Percentiles rank a stretch among this genome's conserved stretches.
phyloP scores from a whole-genome alignment of 2,797 vertebrate genomes.

The Falco novaeseelandiae region DNA sequence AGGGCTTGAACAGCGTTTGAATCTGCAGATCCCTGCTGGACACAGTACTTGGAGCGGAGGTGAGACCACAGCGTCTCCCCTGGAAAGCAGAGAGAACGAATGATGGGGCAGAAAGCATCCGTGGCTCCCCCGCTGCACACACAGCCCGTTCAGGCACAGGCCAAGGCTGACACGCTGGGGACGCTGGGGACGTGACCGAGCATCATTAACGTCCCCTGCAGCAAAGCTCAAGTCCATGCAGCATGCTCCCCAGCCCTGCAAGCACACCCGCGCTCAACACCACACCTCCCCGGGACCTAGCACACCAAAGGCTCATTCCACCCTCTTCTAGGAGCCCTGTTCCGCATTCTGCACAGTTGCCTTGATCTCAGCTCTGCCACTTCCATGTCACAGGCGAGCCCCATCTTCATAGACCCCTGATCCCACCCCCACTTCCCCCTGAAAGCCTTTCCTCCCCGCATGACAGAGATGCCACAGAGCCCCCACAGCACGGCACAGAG shows the following conservation, averaged over 20 bases:
- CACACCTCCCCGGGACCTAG: not conserved
- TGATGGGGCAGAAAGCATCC: not conserved
- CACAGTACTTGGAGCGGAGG: constrained; percentile 75
- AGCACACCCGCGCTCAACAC: not conserved
- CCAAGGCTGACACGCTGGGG: not conserved
- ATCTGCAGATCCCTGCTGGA: not conserved
- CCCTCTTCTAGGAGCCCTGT: not conserved
- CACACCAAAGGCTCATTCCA: not conserved
- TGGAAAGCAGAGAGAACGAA: constrained; percentile 49
- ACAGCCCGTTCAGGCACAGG: not conserved
- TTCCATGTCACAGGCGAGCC: not conserved
- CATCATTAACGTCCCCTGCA: not conserved
- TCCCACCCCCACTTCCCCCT: not conserved
- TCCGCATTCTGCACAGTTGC: not conserved
- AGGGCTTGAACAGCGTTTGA: not conserved
- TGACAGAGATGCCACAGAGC: not conserved
- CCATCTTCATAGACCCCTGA: not conserved
- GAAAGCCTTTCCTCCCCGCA: not conserved
- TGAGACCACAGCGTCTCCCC: constrained; percentile 91
- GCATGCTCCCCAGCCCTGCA: not conserved
- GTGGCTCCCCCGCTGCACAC: rapidly evolving
- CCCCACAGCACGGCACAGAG: not conserved
- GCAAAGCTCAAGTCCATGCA: not conserved
- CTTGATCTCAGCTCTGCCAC: not conserved
- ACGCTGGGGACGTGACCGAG: rapidly evolving